phyloP scores from a whole-genome alignment of 2,888 invertebrate species.

The Synergus laeviventris region DNA sequence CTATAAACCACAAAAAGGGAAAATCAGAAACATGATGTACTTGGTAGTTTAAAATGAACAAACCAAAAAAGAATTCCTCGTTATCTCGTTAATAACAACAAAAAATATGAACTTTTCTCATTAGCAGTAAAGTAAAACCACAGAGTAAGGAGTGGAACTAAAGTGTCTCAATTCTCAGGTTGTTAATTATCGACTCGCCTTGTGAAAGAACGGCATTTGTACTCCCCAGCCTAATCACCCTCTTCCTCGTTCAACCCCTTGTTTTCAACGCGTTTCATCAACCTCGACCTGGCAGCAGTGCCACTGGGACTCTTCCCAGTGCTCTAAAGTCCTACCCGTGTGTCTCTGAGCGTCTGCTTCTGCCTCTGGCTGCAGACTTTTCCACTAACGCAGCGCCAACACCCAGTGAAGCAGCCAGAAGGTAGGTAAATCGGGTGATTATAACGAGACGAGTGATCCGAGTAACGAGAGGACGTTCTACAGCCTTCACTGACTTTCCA shows the following conservation, averaged over 20 bases:
- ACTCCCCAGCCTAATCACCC: constrained; percentile 70
- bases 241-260: constrained; percentile 66
- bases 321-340: constrained; percentile 1
- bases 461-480: constrained; percentile 14
- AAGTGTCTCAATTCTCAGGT: constrained; percentile 65
- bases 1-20: background rate
- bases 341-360: constrained; percentile 3
- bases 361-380: constrained; percentile 25
- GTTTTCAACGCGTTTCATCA: constrained; percentile 71
- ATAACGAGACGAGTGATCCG: constrained; percentile 20
- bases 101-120: constrained; percentile 67
- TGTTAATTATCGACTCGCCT: constrained; percentile 75
- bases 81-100: constrained; percentile 8
- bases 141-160: constrained; percentile 51
- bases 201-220: constrained; percentile 55
- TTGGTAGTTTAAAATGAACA: background rate
- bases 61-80: background rate
- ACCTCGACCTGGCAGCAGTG: constrained; percentile 54
- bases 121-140: constrained; percentile 63
- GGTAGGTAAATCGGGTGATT: constrained; percentile 34
- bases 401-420: constrained; percentile 14
- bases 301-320: constrained; percentile 28
- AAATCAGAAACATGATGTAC: background rate
- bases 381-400: background rate
- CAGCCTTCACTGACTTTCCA: constrained; percentile 9